Evolutionary conservation across 2,797 vertebrate genomes (phyloP).

Genomic region (Crocodylus rhombifer): DNA sequence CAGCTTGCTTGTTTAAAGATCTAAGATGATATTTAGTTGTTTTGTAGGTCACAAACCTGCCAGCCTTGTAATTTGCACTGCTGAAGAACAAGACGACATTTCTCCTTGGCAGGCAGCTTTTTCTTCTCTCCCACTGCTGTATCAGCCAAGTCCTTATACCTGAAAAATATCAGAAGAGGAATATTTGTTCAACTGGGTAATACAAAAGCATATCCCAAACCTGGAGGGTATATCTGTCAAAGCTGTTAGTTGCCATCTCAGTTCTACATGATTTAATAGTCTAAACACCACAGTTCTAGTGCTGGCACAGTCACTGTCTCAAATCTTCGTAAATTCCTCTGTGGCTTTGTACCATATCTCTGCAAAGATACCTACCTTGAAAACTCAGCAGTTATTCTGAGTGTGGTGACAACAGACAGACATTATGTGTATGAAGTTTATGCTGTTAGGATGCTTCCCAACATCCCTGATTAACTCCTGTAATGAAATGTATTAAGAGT

Average conservation of each 20-base stretch:
- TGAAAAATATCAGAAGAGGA: slow-evolving; percentile 74
- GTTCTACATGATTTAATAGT: neutral
- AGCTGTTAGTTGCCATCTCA: neutral
- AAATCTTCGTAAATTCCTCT: neutral
- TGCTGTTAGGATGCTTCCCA: neutral
- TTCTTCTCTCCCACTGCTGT: slow-evolving; percentile 83
- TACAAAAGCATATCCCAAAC: neutral
- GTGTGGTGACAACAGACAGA: no score
- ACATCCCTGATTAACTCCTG: neutral
- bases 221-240: neutral
- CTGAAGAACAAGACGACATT: slow-evolving; percentile 89
- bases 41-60: slow-evolving; percentile 86
- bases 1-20: slow-evolving; percentile 52
- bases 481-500: no score
- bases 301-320: neutral
- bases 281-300: neutral
- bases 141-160: slow-evolving; percentile 89
- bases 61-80: slow-evolving; percentile 92
- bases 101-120: slow-evolving; percentile 86
- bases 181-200: slow-evolving; percentile 1
- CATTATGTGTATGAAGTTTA: neutral
- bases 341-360: no score
- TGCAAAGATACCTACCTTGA: neutral
- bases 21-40: slow-evolving; percentile 33
- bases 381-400: no score